phyloP scores from a whole-genome alignment of 2,888 invertebrate species.

The Lepidocyrtinus sp. region DNA sequence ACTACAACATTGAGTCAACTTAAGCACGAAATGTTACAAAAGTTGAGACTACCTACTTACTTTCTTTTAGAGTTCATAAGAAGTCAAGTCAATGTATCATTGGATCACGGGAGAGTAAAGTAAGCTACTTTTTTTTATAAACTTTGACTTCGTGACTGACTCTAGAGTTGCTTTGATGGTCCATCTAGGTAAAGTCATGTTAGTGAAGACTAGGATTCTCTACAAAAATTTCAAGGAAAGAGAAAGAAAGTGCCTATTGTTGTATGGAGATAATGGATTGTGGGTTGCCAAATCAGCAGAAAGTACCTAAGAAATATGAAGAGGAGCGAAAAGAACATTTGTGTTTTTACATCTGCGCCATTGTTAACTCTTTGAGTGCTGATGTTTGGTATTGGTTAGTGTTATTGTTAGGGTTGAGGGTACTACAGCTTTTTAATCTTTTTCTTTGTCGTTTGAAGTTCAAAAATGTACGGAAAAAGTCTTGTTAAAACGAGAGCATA shows the following conservation, averaged over 20 bases:
- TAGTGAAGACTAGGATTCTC: not conserved
- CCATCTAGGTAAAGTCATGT: too few relatives aligned
- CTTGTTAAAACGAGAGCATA: too few relatives aligned
- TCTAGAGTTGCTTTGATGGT: too few relatives aligned
- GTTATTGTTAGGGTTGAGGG: too few relatives aligned
- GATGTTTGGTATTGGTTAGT: too few relatives aligned
- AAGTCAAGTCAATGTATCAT: not conserved
- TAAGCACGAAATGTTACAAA: constrained; percentile 1
- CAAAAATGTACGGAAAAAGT: too few relatives aligned
- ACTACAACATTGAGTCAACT: constrained; percentile 2
- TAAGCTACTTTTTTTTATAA: constrained; percentile 1
- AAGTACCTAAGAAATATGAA: not conserved
- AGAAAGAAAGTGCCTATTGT: not conserved
- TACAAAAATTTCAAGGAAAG: not conserved
- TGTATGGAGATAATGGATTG: not conserved
- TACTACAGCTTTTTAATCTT: too few relatives aligned
- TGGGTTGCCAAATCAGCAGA: constrained; percentile 2
- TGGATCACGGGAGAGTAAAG: not conserved
- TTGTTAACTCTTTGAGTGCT: too few relatives aligned
- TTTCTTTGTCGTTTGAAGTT: too few relatives aligned
- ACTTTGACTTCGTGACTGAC: too few relatives aligned
- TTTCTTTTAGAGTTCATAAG: not conserved
- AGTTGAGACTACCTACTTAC: not conserved
- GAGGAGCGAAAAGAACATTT: not conserved
- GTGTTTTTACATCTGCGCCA: constrained; percentile 5